A percentile compares a stretch with the other conserved stretches of the same genome.
These are phyloP conservation scores for Orthonychiurus folsomi DNA, from an alignment of 2,888 invertebrate species.

Conservation along the genomic window DNA sequence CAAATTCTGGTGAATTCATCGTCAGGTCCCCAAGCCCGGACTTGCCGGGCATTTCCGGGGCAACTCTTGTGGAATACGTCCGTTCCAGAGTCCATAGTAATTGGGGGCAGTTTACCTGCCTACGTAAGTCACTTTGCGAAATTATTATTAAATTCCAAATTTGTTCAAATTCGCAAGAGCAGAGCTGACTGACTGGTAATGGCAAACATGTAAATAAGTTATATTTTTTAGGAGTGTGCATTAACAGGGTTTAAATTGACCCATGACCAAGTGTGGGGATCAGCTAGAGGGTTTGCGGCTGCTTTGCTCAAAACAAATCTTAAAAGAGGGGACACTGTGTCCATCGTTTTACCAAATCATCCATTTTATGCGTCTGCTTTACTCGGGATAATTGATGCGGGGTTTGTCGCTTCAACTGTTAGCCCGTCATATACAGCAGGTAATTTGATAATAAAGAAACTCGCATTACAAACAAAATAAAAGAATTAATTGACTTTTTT, in stretches of 20 bases:
- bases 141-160: not conserved
- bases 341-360: conserved; percentile 29
- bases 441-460: conserved; percentile 11
- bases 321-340: conserved; percentile 24
- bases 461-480: no score
- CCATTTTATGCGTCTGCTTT: conserved; percentile 37
- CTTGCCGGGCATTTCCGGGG: not conserved
- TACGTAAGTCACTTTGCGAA: conserved; percentile 3
- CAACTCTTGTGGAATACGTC: not conserved
- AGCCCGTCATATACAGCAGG: conserved; percentile 10
- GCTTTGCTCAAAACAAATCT: conserved; percentile 11
- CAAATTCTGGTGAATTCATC: conserved; percentile 2
- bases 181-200: no score
- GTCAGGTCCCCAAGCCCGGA: not conserved
- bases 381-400: conserved; percentile 27
- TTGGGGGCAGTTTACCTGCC: not conserved
- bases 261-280: not conserved
- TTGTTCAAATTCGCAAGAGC: not conserved
- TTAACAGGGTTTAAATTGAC: conserved; percentile 8
- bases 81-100: not conserved
- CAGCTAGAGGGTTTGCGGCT: conserved; percentile 31
- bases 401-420: conserved; percentile 36
- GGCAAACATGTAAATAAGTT: not conserved
- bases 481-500: no score
- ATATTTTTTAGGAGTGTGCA: not conserved